These are phyloP conservation scores for Clivina fossor DNA, from an alignment of 2,888 invertebrate species.

Conservation along the genomic window DNA sequence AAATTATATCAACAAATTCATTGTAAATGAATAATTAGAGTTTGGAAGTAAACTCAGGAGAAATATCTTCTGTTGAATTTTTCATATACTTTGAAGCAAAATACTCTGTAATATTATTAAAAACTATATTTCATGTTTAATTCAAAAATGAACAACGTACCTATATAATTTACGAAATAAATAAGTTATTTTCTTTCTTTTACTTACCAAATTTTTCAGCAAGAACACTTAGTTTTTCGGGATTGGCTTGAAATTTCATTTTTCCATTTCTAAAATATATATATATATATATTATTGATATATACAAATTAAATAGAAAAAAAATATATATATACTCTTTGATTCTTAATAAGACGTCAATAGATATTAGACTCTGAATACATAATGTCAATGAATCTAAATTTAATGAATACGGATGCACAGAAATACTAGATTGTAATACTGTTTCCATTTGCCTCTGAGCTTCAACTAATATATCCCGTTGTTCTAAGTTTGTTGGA, in stretches of 20 bases:
- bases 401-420: conserved; percentile 74
- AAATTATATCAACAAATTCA: conserved; percentile 13
- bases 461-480: conserved; percentile 57
- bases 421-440: conserved; percentile 48
- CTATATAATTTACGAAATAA: not conserved
- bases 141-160: not conserved
- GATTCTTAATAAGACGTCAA: conserved; percentile 50
- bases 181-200: conserved; percentile 2
- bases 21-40: too few relatives aligned
- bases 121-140: not conserved
- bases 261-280: conserved; percentile 29
- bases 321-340: conserved; percentile 43
- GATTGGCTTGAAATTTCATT: conserved; percentile 32
- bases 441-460: conserved; percentile 63
- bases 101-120: conserved; percentile 12
- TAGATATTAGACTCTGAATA: conserved; percentile 57
- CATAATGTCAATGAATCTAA: conserved; percentile 66
- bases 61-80: not conserved
- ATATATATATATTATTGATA: not conserved
- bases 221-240: conserved; percentile 38
- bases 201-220: conserved; percentile 46
- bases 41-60: too few relatives aligned
- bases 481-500: conserved; percentile 51
- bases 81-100: not conserved
- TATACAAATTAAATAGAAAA: not conserved